Conservation (phyloP, 2,113 vertebrate genomes). For the Vulpes vulpes region DNA sequence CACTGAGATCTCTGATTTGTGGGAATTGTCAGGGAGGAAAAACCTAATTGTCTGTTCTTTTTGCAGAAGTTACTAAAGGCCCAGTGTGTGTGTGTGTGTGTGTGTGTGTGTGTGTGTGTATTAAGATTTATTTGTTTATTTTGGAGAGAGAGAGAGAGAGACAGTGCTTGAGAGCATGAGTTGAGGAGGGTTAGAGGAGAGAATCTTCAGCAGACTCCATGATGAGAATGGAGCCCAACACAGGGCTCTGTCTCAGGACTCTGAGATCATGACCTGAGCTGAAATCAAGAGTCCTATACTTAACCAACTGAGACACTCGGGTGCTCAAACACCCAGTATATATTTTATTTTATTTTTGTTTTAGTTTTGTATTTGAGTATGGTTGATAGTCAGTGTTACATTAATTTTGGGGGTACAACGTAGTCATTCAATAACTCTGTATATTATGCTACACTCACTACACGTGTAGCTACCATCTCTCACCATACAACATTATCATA, state of each 20-base stretch:
- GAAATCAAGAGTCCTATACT: background rate
- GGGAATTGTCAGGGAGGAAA: background rate
- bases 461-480: background rate
- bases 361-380: background rate
- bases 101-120: background rate
- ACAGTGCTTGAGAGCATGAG: background rate
- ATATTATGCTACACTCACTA: background rate
- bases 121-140: background rate
- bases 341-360: background rate
- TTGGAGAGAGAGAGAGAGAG: background rate
- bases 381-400: background rate
- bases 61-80: background rate
- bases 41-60: background rate
- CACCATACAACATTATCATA: background rate
- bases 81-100: background rate
- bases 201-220: background rate
- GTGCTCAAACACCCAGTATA: background rate
- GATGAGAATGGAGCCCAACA: background rate
- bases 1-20: background rate
- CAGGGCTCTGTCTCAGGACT: background rate
- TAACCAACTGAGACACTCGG: background rate
- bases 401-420: background rate
- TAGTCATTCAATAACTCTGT: background rate
- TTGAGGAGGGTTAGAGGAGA: background rate
- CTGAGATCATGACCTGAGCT: background rate